Evolutionary conservation across 2,113 vertebrate genomes (phyloP).

Genomic region (Scolopax mira): DNA sequence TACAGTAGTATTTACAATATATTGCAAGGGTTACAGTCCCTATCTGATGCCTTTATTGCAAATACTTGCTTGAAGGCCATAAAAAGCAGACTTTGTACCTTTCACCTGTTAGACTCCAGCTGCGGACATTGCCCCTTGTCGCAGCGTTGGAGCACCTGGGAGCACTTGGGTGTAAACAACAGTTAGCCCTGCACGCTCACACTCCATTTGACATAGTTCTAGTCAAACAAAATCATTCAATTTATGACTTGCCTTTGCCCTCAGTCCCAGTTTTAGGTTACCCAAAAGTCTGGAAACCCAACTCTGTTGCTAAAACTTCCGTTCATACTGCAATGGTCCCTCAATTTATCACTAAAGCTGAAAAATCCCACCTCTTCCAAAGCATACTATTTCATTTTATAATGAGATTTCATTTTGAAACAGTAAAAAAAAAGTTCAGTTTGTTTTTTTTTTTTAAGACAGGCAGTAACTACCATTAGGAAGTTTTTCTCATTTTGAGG

Average conservation of each 20-base stretch:
- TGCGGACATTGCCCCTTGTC: not conserved
- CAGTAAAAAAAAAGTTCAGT: not conserved
- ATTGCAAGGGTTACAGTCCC: not conserved
- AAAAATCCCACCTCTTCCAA: not conserved
- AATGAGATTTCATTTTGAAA: not conserved
- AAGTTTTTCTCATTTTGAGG: not conserved
- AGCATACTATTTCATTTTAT: not conserved
- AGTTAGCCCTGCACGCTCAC: not conserved
- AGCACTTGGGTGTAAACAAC: not conserved
- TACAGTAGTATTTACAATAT: constrained; percentile 59
- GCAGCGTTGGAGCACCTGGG: not conserved
- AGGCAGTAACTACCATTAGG: not conserved
- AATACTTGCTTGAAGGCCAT: not conserved
- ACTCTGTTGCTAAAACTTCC: not conserved
- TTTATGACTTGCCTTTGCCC: not conserved
- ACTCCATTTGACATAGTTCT: not conserved
- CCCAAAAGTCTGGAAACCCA: not conserved
- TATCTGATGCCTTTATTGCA: not conserved
- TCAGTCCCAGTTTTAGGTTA: not conserved
- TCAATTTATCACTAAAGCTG: not conserved
- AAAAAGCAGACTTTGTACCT: constrained; percentile 21
- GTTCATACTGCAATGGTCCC: not conserved
- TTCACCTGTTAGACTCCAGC: not conserved
- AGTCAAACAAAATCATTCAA: not conserved
- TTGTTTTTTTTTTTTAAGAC: not conserved